These are phyloP conservation scores for Drosophila parthenogenetica DNA, from an alignment of 2,888 invertebrate genomes.

Conservation along the genomic window DNA sequence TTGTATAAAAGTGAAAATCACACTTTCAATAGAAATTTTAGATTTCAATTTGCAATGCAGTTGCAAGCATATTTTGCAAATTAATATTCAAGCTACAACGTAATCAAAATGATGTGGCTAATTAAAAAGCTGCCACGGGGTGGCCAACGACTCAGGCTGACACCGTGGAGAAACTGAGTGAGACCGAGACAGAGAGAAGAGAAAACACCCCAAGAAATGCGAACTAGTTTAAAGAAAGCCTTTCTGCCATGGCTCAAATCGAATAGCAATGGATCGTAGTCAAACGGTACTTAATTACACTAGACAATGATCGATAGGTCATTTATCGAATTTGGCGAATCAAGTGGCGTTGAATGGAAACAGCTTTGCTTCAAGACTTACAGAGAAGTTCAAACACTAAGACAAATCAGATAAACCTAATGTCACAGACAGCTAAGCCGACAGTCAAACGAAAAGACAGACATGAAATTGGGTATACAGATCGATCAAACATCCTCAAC, in stretches of 20 bases:
- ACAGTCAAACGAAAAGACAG: background rate
- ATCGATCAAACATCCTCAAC: constrained; percentile 57
- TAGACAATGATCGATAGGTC: constrained; percentile 37
- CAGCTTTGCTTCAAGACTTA: background rate
- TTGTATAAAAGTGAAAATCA: constrained; percentile 24
- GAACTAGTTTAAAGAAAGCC: constrained; percentile 79
- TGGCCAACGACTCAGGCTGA: constrained; percentile 47
- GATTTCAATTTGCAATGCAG: constrained; percentile 73
- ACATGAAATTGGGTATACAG: constrained; percentile 33
- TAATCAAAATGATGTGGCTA: constrained; percentile 81
- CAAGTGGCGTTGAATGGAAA: constrained; percentile 4
- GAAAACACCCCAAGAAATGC: constrained; percentile 25
- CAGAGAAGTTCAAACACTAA: background rate
- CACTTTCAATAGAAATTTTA: constrained; percentile 63
- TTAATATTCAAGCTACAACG: constrained; percentile 82
- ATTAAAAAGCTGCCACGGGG: constrained; percentile 81
- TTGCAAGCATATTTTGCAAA: constrained; percentile 81
- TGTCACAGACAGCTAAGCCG: constrained; percentile 10
- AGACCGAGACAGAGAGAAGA: background rate
- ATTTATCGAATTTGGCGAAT: constrained; percentile 23
- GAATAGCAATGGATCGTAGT: constrained; percentile 35
- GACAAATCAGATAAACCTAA: constrained; percentile 10
- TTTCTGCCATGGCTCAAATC: constrained; percentile 48
- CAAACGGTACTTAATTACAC: constrained; percentile 41
- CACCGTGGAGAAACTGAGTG: constrained; percentile 7